Conservation (phyloP, 1,140 invertebrate genomes). For the Ctenoplectra terminalis region DNA sequence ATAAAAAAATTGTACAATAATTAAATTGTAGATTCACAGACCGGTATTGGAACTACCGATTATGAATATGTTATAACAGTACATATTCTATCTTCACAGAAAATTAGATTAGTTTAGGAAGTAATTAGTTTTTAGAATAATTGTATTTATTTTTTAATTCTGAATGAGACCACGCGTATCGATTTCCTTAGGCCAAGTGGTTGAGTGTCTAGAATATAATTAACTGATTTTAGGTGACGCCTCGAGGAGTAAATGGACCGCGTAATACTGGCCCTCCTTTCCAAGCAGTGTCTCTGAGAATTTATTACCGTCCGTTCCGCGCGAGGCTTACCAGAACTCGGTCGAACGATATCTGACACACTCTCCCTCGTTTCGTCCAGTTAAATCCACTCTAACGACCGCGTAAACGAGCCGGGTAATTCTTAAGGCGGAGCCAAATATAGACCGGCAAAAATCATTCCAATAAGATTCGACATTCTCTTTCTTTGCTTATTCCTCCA, state of each 20-base stretch:
- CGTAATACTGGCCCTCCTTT: slow-evolving; percentile 3
- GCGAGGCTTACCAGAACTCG: slow-evolving; percentile 65
- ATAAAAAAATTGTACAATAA: not conserved
- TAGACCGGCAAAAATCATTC: slow-evolving; percentile 8
- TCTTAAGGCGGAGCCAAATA: slow-evolving; percentile 40
- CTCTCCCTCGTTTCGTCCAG: slow-evolving; percentile 48
- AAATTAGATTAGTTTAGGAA: not conserved
- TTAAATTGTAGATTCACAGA: not conserved
- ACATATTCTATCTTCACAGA: not conserved
- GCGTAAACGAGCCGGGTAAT: slow-evolving; percentile 42
- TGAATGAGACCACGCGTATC: not conserved
- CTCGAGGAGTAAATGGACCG: slow-evolving; percentile 31
- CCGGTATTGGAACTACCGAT: not conserved
- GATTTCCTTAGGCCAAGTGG: not conserved
- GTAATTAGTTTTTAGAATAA: no score
- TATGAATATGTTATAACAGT: not conserved
- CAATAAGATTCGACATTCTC: slow-evolving; percentile 14
- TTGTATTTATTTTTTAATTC: slow-evolving; percentile 45
- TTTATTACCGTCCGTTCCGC: slow-evolving; percentile 52
- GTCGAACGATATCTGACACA: slow-evolving; percentile 62
- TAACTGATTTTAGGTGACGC: slow-evolving; percentile 38
- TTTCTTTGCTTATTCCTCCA: not conserved
- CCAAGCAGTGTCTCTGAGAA: slow-evolving; percentile 30
- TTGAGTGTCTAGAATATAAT: slow-evolving; percentile 30
- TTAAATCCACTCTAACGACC: slow-evolving; percentile 63